These are phyloP conservation scores for Megaceryle alcyon DNA, from an alignment of 2,797 vertebrate species.

Conservation along the genomic window DNA sequence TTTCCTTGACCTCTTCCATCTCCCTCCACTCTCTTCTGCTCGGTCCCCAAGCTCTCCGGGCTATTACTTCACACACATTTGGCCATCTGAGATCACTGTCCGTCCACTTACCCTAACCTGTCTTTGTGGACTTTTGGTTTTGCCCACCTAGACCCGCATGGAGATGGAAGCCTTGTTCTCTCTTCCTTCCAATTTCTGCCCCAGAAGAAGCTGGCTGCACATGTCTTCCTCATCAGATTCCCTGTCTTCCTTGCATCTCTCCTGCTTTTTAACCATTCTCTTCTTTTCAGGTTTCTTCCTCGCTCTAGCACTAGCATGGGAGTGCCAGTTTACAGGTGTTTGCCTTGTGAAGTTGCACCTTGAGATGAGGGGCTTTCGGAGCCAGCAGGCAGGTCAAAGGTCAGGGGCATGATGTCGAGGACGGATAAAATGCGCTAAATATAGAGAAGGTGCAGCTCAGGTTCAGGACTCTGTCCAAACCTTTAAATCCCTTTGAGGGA, in stretches of 20 bases:
- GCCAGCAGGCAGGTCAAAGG: conserved; percentile 65
- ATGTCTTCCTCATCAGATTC: rapidly evolving
- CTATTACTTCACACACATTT: background rate
- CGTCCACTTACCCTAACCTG: background rate
- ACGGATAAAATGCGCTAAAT: conserved; percentile 83
- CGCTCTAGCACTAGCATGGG: background rate
- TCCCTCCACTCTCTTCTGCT: background rate
- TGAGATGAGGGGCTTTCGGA: background rate
- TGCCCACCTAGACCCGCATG: background rate
- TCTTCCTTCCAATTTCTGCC: background rate
- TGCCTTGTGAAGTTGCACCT: background rate
- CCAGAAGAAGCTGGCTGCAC: background rate
- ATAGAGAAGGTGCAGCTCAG: conserved; percentile 59
- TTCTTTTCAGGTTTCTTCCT: background rate
- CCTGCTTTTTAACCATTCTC: background rate
- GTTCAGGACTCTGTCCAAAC: conserved; percentile 32
- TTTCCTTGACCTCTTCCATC: background rate
- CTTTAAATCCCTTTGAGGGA: conserved; percentile 56
- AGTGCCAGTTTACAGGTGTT: background rate
- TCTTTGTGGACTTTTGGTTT: background rate
- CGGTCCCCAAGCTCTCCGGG: background rate
- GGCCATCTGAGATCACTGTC: background rate
- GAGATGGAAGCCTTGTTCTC: background rate
- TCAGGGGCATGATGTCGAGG: conserved; percentile 79
- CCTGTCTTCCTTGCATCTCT: background rate